Base-by-base conservation (phyloP, 2,113 vertebrate genomes). In the Istiophorus platypterus region DNA sequence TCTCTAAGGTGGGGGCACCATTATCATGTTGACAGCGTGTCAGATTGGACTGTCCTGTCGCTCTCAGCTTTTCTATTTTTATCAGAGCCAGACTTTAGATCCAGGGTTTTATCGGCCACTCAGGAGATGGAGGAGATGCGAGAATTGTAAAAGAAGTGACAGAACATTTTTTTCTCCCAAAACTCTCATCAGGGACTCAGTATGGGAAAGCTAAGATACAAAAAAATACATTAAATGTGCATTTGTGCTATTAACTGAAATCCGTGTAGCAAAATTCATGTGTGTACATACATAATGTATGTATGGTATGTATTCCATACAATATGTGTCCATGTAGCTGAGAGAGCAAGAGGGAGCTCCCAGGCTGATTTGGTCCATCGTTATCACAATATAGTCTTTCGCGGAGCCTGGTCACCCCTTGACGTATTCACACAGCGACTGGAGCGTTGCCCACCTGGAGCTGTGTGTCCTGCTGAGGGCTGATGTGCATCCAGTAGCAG, bases 11-110 rank as follows among this genome's bases (percentile, higher is more conserved):
- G 78, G 78, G 83, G 82, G 75, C 8, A 77, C 64, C 79, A 59
- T 72, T 90, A 92, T 90, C 78, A 69, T 85, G 82, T 87, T 93
- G 92, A 93, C 90, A 89, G 89, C 72, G 70, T 89, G 77, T 93
- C 92, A 84, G 81, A 94, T 93, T 90, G 89, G 84, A 90, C 90
- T 74, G 85, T 88, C 81, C 88, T 67, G 79, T 86, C 63, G 72
- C 86, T 85, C 80, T 89, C 81, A 71, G 87, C 76, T 72, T 71
- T 80, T 87, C 93, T 94, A 93, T 92, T 92, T 92, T 84, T 88
- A 84, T 85, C 89, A 56, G 68, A 85, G 83, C 49, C 80, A n/a
- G 69, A 80, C 78, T 90, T 92, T 71, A 76, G 66, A 62, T 22
- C 31, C 56, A 15, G 62, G 59, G 65, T 78, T 86, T 85, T 72